Evolutionary conservation across 2,888 invertebrate species (phyloP).

Genomic region (Agriotes lineatus): DNA sequence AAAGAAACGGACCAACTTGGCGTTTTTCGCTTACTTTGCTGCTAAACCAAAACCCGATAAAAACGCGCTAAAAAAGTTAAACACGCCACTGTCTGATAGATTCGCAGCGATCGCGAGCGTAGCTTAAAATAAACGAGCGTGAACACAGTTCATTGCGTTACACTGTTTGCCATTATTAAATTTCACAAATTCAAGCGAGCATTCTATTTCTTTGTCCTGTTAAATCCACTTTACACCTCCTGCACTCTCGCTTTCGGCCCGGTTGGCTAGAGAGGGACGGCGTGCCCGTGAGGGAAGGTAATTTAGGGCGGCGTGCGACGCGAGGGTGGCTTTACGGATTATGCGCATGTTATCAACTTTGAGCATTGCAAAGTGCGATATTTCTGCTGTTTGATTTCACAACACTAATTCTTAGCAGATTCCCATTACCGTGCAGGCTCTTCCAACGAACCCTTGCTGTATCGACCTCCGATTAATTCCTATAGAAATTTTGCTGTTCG

Average conservation of each 20-base stretch:
- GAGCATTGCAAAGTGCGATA: slow-evolving; percentile 28
- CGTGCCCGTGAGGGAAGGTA: slow-evolving; percentile 14
- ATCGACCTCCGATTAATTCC: slow-evolving; percentile 3
- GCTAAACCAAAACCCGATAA: slow-evolving; percentile 19
- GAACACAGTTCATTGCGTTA: slow-evolving; percentile 54
- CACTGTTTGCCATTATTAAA: slow-evolving; percentile 54
- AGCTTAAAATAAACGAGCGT: slow-evolving; percentile 49
- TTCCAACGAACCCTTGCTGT: background rate
- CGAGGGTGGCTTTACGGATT: slow-evolving; percentile 30
- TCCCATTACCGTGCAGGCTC: slow-evolving; percentile 35
- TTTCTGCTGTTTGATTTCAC: slow-evolving; percentile 38
- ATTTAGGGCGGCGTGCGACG: slow-evolving; percentile 12
- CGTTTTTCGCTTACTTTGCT: slow-evolving; percentile 5
- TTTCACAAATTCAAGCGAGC: slow-evolving; percentile 49
- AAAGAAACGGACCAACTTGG: slow-evolving; percentile 7
- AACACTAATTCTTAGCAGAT: slow-evolving; percentile 42
- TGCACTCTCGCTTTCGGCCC: slow-evolving; percentile 33
- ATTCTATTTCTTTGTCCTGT: slow-evolving; percentile 42
- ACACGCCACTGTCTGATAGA: slow-evolving; percentile 39
- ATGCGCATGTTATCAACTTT: slow-evolving; percentile 31
- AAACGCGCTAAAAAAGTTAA: slow-evolving; percentile 27
- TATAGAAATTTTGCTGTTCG: too few species aligned
- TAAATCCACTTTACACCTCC: slow-evolving; percentile 45
- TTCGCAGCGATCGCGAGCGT: slow-evolving; percentile 31
- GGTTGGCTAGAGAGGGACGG: slow-evolving; percentile 3